Base-by-base conservation (phyloP, 2,888 invertebrate genomes). In the Dasypogon diadema region DNA sequence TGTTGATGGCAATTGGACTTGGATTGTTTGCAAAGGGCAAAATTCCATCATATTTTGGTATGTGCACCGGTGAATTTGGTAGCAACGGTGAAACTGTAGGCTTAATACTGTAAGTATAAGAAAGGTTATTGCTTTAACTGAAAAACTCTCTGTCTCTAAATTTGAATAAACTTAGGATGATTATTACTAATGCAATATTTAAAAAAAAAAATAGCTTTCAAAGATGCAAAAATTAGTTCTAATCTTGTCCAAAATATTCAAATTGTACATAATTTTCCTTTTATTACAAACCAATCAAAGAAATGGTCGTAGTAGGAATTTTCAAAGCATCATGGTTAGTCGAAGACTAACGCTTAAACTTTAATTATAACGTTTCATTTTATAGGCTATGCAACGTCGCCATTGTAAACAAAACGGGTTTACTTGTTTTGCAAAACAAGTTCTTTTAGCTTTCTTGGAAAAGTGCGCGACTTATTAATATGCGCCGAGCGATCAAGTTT, bases 1-100 rank as follows among this genome's bases (percentile, higher is more conserved):
- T 85, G 78, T 85, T 86, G 75, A 85, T 85, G 46, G 84, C 84
- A 80, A 86, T 84, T 73, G 86, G 85, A 79, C 85, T 86, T 54
- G 76, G 68, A 75, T 77, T 78, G 63, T 77, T 75, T 76, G 84
- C 78, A 79, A 83, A 85, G 70, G 84, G 82, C 75, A 84, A 79
- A 79, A 84, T 83, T 55, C 84, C 85, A 83, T 86, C 86, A 80
- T 84, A 85, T 83, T 86, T 86, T 76, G 85, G 84, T 79, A 85
- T 84, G 78, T 86, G 86, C 76, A 84, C 84, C 58, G 86, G 86
- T 73, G 86, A 86, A 81, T 85, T 85, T 14, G 86, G 84, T 83
- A 86, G 84, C 77, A 85, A 80, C 42, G 80, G 80, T 18, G 80
- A 80, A 10, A 78, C 76, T 42, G 76, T 79, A 48, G 78, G 79